phyloP scores from a whole-genome alignment of 2,888 invertebrate genomes.

The Nemotelus pantherinus region DNA sequence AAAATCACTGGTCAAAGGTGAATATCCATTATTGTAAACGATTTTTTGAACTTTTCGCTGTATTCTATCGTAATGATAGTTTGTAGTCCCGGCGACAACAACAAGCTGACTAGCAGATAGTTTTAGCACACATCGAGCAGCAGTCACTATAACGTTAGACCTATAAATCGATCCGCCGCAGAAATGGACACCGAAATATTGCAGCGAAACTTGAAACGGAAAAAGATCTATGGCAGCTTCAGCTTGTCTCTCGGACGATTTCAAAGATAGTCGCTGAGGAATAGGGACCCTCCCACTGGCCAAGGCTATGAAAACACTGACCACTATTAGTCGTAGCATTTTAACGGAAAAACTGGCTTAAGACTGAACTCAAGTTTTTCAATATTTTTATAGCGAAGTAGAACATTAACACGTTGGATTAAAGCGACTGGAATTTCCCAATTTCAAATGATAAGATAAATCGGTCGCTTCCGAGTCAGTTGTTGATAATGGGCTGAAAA shows the following conservation, averaged over 20 bases:
- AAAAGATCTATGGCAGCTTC: constrained; percentile 52
- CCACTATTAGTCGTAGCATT: constrained; percentile 32
- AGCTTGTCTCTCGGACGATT: background rate
- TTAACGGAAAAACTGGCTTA: background rate
- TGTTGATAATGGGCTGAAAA: too few relatives aligned
- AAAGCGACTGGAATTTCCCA: too few relatives aligned
- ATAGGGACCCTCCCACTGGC: constrained; percentile 53
- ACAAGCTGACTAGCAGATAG: constrained; percentile 50
- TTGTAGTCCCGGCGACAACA: constrained; percentile 56
- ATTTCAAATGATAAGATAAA: too few relatives aligned
- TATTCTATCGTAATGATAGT: constrained; percentile 50
- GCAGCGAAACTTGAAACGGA: constrained; percentile 60
- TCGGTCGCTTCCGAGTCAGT: too few relatives aligned
- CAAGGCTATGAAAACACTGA: constrained; percentile 47
- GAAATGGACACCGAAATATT: constrained; percentile 56
- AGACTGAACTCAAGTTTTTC: too few relatives aligned
- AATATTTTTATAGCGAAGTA: too few relatives aligned
- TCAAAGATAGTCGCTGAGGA: constrained; percentile 41
- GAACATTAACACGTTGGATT: too few relatives aligned
- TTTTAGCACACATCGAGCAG: constrained; percentile 57
- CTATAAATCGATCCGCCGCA: constrained; percentile 57
- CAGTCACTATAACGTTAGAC: constrained; percentile 54
- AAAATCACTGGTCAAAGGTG: constrained; percentile 66
- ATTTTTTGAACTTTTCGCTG: constrained; percentile 66
- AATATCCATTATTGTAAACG: constrained; percentile 69